These are phyloP conservation scores for Bagarius yarrelli DNA, from an alignment of 2,113 vertebrate species.

Conservation along the genomic window DNA sequence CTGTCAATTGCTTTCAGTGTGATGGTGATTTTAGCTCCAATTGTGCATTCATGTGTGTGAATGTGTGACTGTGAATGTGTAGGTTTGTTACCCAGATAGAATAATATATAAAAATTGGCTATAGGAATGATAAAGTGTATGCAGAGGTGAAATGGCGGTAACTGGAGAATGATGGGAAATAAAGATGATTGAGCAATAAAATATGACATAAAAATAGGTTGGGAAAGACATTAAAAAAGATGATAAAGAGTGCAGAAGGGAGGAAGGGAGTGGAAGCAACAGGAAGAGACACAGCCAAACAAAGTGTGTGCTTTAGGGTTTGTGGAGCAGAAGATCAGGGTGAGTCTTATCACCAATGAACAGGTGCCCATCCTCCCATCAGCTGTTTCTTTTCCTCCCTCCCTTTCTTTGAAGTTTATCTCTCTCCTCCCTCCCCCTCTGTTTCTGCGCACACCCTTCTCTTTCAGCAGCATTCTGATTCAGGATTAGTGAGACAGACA, in stretches of 20 bases:
- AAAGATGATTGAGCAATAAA: background rate
- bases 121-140: background rate
- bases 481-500: constrained; percentile 6
- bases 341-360: constrained; percentile 33
- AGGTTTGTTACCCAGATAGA: background rate
- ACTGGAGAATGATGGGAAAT: background rate
- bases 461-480: constrained; percentile 1
- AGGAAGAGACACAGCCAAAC: background rate
- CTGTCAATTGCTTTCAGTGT: constrained; percentile 14
- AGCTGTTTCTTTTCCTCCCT: constrained; percentile 21
- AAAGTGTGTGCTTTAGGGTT: constrained; percentile 16
- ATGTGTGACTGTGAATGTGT: background rate
- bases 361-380: constrained; percentile 33
- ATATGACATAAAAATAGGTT: background rate
- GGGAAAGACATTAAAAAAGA: background rate
- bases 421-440: background rate
- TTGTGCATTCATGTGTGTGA: background rate
- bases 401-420: background rate
- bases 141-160: background rate
- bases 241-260: background rate
- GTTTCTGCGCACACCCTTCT: background rate
- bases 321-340: constrained; percentile 17
- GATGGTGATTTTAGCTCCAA: constrained; percentile 5
- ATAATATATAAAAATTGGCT: background rate
- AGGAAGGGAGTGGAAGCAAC: background rate